Evolutionary conservation across 2,797 vertebrate species (phyloP).

Genomic region (Paramormyrops hopkinsi): DNA sequence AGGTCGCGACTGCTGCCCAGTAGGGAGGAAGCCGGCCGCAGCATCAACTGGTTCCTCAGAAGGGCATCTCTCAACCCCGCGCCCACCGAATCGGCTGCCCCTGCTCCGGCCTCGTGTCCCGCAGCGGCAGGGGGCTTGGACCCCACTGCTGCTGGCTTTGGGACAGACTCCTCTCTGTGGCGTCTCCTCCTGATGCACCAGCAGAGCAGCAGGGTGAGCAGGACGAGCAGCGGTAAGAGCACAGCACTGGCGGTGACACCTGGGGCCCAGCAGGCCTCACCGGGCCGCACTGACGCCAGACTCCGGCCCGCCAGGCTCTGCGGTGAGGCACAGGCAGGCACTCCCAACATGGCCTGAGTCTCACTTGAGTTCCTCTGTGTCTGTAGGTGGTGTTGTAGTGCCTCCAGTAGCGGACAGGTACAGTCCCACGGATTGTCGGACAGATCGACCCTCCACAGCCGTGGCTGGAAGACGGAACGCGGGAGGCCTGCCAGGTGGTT

Average conservation of each 20-base stretch:
- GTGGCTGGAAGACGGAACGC: constrained; percentile 49
- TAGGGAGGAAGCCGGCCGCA: constrained; percentile 55
- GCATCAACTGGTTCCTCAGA: constrained; percentile 62
- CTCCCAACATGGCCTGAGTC: constrained; percentile 45
- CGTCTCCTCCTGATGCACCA: constrained; percentile 69
- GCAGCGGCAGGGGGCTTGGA: constrained; percentile 15
- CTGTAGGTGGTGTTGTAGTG: constrained; percentile 37
- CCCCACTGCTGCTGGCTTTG: constrained; percentile 46
- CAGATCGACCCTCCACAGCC: constrained; percentile 61
- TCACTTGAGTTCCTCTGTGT: constrained; percentile 37
- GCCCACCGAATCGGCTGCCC: constrained; percentile 20
- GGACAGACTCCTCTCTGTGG: constrained; percentile 52
- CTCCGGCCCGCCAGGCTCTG: constrained; percentile 42
- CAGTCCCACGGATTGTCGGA: constrained; percentile 75
- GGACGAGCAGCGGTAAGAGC: constrained; percentile 65
- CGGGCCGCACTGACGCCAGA: constrained; percentile 47
- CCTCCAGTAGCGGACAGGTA: constrained; percentile 63
- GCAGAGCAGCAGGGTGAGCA: constrained; percentile 61
- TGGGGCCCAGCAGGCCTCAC: constrained; percentile 58
- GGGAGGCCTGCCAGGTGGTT: constrained; percentile 66
- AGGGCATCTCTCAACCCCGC: constrained; percentile 45
- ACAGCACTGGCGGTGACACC: constrained; percentile 72
- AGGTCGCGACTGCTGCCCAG: constrained; percentile 69
- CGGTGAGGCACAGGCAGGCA: constrained; percentile 62
- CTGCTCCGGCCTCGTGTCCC: constrained; percentile 39